Evolutionary conservation across 2,888 invertebrate species (phyloP), one percentile per base, ranked within the genome.

Genomic region (Carpatolechia fugitivella): DNA sequence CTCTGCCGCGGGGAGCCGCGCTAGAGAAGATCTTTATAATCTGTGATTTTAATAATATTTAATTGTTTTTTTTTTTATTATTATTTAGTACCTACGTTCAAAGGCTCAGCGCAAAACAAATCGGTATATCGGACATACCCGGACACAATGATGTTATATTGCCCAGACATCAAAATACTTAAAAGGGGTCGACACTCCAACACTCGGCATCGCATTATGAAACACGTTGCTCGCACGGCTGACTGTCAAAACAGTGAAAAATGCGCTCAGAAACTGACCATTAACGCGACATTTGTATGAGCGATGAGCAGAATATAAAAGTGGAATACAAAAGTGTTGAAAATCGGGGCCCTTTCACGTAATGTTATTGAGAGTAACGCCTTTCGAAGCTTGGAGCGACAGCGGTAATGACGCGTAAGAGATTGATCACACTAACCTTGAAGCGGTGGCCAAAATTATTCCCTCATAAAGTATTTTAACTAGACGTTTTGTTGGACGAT

Each of bases 351-450:
- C 65, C 66, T 67, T 68, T 66, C 67, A 62, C 55, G 58, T 64
- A 59, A 65, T 59, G 62, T 57, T 60, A 64, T 66, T 66, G 67
- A 60, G 56, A 61, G 58, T 66, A 62, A 72, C 70, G 66, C 68
- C 68, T 67, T 65, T 64, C 57, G 61, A 70, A 74, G 75, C 67
- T 69, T 68, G 68, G 73, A 74, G 73, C 70, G 81, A 74, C 78
- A 66, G 66, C 65, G 74, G 74, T 81, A 74, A 75, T 74, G 74
- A 69, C 60, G 72, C 63, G 72, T 62, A 65, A 68, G 63, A 72
- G 74, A 75, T 75, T 70, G 70, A 75, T 75, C 65, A 68, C 56
- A 44, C 56, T 58, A 57, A 60, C 64, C 56, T 67, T 64, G 65
- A 52, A 54, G 52, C 51, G 59, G 49, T 52, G 56, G 55, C 61